Evolutionary conservation across 2,888 invertebrate genomes (phyloP), one percentile per base, ranked within the genome.

Genomic region (Acheta domesticus): DNA sequence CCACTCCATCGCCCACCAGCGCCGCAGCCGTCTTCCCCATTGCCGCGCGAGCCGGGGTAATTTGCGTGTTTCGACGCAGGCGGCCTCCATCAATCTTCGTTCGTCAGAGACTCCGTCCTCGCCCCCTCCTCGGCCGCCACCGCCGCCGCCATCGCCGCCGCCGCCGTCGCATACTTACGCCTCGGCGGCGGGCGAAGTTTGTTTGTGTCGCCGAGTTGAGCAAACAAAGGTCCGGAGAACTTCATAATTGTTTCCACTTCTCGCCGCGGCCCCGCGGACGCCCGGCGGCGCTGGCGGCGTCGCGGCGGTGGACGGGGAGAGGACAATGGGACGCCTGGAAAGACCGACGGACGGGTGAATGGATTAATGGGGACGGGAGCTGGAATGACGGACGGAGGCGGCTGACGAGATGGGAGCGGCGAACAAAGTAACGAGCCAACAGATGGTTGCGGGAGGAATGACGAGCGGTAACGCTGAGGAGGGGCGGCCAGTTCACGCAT

Each of bases 201-300:
- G 62, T 62, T 62, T 62, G 62, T n/a, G 62, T 62, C 62, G 62
- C 62, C 62, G 62, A 62, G 62, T 62, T 62, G 62, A 19, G 62
- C 62, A 62, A 62, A 62, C 62, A 62, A 62, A 62, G 62, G n/a
- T 62, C 62, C n/a, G 62, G 62, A 62, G 62, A 62, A 62, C 62
- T 62, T 62, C 62, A 62, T 62, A 62, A 62, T 62, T 62, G 62
- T 62, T 62, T 62, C 62, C 62, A 62, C 62, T 62, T 62, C 62
- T 62, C 62, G 62, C 62, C 62, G 62, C 62, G 62, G 62, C n/a
- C 62, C 62, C 16, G 62, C 62, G 62, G 62, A 62, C 62, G 62
- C n/a, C 62, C n/a, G 62, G 62, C 62, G 62, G 62, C 14, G 62
- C n/a, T 62, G 62, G 62, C 62, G 62, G 62, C 36, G 36, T 5